phyloP scores from a whole-genome alignment of 2,113 vertebrate genomes.

The Amblyopsis rosae region DNA sequence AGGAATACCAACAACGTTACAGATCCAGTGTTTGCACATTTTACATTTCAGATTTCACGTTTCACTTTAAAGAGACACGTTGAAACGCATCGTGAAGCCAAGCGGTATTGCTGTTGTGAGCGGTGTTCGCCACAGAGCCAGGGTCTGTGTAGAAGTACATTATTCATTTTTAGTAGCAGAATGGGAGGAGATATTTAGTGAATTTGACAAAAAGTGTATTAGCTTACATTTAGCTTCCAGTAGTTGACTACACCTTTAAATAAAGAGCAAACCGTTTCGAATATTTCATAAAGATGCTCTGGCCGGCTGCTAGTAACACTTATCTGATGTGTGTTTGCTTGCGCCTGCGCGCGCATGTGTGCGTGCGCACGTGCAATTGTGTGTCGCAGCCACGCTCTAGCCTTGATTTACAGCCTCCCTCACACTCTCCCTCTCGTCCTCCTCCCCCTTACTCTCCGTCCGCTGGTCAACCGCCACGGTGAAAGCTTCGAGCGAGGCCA shows the following conservation, averaged over 20 bases:
- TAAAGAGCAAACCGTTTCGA: background rate
- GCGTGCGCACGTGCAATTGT: slow-evolving; percentile 55
- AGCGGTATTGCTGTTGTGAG: no score
- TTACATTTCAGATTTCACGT: no score
- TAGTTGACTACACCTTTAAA: background rate
- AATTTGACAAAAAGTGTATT: no score
- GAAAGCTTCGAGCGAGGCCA: slow-evolving; percentile 62
- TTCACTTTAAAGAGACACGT: background rate
- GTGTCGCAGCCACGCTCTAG: slow-evolving; percentile 57
- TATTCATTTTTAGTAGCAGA: no score
- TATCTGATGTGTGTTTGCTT: slow-evolving; percentile 33
- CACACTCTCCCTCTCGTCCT: slow-evolving; percentile 44
- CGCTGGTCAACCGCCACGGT: slow-evolving; percentile 69
- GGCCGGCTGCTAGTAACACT: no score
- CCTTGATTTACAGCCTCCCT: slow-evolving; percentile 72
- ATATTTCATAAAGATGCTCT: slow-evolving; percentile 9
- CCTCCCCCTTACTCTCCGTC: slow-evolving; percentile 50
- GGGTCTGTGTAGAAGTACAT: no score
- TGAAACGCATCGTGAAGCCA: no score
- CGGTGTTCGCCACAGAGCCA: no score
- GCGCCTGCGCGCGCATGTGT: slow-evolving; percentile 21
- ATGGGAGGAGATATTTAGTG: no score
- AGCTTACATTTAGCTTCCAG: no score
- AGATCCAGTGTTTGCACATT: no score
- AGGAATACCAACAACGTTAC: no score